A percentile compares a stretch with the other conserved stretches of the same genome.
These are phyloP conservation scores for Lanistes nyassanus DNA, from an alignment of 1,140 invertebrate species.

Conservation along the genomic window DNA sequence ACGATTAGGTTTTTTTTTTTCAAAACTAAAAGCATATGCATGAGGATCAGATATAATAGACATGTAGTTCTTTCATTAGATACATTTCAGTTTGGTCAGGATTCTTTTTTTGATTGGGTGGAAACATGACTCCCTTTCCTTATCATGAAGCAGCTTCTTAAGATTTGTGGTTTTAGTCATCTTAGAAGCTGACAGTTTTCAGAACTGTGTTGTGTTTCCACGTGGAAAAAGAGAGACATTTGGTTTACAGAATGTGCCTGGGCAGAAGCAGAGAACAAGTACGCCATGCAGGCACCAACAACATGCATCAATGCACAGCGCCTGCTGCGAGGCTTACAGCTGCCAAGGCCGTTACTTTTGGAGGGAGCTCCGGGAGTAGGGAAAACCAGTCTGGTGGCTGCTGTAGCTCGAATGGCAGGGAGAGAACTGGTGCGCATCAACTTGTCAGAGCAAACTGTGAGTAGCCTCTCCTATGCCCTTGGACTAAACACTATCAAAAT, in stretches of 20 bases:
- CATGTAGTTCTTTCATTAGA: too few species aligned
- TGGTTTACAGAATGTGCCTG: background rate
- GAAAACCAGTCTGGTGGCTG: slow-evolving; percentile 94
- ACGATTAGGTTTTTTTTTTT: background rate
- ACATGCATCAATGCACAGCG: slow-evolving; percentile 85
- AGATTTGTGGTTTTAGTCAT: background rate
- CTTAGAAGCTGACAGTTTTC: background rate
- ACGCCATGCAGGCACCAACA: slow-evolving; percentile 77
- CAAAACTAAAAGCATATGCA: too few species aligned
- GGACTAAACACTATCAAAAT: background rate
- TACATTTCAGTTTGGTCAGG: too few species aligned
- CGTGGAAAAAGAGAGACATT: background rate
- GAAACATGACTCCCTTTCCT: background rate
- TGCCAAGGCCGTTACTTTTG: slow-evolving; percentile 87
- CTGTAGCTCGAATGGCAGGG: slow-evolving; percentile 87
- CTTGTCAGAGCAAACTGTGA: slow-evolving; percentile 96
- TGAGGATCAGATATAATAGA: too few species aligned
- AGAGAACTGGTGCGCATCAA: slow-evolving; percentile 90
- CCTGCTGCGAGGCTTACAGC: slow-evolving; percentile 86
- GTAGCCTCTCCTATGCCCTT: slow-evolving; percentile 55
- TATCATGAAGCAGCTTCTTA: background rate
- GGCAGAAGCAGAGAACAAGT: slow-evolving; percentile 30
- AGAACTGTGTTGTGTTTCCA: background rate
- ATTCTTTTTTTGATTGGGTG: too few species aligned
- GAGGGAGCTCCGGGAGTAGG: slow-evolving; percentile 99